These are phyloP conservation scores for Lanistes nyassanus DNA, from an alignment of 1,140 invertebrate genomes.

Conservation along the genomic window DNA sequence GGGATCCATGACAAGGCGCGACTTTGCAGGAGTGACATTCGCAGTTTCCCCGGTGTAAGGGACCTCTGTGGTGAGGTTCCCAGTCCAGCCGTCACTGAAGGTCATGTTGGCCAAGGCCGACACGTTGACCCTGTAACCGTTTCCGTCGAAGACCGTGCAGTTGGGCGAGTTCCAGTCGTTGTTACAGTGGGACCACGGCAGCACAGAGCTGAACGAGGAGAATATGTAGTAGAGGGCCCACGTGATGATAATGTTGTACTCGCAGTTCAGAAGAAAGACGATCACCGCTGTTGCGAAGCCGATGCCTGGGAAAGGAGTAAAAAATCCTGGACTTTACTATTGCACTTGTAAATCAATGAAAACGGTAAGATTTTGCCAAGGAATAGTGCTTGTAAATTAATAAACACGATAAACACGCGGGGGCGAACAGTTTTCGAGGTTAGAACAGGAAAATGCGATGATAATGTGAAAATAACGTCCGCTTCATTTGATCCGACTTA, in stretches of 20 bases:
- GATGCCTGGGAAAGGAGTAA: conserved; percentile 55
- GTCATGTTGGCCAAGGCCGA: conserved; percentile 3
- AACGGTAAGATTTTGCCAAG: background rate
- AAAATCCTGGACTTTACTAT: background rate
- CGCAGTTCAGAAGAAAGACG: conserved; percentile 58
- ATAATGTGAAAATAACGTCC: too few species aligned
- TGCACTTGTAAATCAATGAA: background rate
- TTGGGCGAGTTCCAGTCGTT: conserved; percentile 67
- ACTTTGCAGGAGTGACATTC: conserved; percentile 16
- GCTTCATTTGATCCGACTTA: too few species aligned
- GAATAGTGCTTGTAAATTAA: background rate
- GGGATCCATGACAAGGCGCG: conserved; percentile 40
- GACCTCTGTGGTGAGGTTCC: conserved; percentile 1
- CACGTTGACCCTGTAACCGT: background rate
- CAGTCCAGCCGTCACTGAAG: background rate
- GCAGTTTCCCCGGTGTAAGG: conserved; percentile 7
- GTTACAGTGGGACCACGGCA: conserved; percentile 67
- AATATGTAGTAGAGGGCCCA: conserved; percentile 66
- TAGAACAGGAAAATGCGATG: too few species aligned
- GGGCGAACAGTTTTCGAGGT: too few species aligned
- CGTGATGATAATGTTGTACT: conserved; percentile 65
- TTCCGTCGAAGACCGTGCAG: conserved; percentile 37
- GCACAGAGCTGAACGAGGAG: conserved; percentile 56
- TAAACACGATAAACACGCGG: background rate
- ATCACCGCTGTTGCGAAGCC: conserved; percentile 57